These are phyloP conservation scores for Drosophila bocki DNA, from an alignment of 1,140 invertebrate species.

Conservation along the genomic window DNA sequence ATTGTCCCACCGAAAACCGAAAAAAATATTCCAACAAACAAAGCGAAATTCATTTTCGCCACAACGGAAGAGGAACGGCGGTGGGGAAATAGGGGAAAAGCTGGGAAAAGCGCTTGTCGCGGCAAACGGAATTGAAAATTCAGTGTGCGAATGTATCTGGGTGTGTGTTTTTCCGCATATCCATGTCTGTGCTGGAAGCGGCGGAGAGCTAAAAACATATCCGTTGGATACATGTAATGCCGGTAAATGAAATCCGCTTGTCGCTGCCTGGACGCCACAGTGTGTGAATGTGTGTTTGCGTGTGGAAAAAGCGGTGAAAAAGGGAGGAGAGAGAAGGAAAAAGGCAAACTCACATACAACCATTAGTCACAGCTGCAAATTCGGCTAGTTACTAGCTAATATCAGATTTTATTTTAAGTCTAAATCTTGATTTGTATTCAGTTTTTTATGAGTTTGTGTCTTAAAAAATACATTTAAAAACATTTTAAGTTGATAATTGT, in stretches of 20 bases:
- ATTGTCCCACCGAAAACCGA: constrained; percentile 55
- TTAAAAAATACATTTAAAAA: neutral
- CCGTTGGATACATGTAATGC: constrained; percentile 82
- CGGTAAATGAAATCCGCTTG: constrained; percentile 83
- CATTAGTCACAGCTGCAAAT: neutral
- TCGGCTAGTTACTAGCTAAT: neutral
- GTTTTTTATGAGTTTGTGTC: neutral
- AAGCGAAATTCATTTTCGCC: constrained; percentile 78
- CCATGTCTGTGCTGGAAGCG: constrained; percentile 69
- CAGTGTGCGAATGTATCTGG: constrained; percentile 39
- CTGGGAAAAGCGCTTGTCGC: constrained; percentile 61
- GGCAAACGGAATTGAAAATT: constrained; percentile 82
- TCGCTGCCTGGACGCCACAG: constrained; percentile 53
- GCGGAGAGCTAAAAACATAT: constrained; percentile 78
- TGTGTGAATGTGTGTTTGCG: constrained; percentile 1
- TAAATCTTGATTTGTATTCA: neutral
- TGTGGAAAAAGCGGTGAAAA: constrained; percentile 11
- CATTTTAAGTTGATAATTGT: neutral
- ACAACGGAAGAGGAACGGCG: constrained; percentile 3
- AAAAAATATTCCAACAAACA: constrained; percentile 78
- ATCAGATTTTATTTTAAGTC: neutral
- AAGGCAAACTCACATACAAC: constrained; percentile 5
- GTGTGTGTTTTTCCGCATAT: constrained; percentile 64
- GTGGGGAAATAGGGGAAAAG: constrained; percentile 14
- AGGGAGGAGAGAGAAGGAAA: neutral